A percentile compares a stretch with the other conserved stretches of the same genome.
phyloP scores from a whole-genome alignment of 2,113 vertebrate species.

The Mellivora capensis region DNA sequence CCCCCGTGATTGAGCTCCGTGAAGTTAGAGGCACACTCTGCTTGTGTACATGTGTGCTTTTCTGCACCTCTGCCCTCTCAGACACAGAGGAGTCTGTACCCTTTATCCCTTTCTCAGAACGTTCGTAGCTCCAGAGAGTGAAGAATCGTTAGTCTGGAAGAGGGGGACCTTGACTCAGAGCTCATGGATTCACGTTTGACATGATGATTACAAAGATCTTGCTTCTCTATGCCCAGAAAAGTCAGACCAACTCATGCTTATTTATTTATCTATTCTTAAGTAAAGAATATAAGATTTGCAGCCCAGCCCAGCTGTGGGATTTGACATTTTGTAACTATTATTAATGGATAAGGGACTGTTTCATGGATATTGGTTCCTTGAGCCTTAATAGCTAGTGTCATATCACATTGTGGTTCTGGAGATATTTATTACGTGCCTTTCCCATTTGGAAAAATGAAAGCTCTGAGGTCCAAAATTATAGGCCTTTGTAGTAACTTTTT shows the following conservation, averaged over 20 bases:
- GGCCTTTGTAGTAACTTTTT: conserved; percentile 2
- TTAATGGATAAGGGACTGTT: conserved; percentile 29
- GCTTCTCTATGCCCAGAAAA: background rate
- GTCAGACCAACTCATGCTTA: background rate
- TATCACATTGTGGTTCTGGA: background rate
- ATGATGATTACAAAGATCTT: background rate
- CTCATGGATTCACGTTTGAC: background rate
- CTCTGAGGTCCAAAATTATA: background rate
- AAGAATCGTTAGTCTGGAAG: background rate
- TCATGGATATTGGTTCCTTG: conserved; percentile 36
- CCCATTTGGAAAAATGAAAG: conserved; percentile 24
- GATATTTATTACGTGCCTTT: conserved; percentile 24
- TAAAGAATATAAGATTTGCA: conserved; percentile 11
- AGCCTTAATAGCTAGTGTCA: conserved; percentile 41
- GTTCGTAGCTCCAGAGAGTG: background rate
- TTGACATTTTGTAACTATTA: conserved; percentile 20
- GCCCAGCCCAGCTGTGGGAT: background rate
- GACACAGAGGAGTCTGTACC: background rate
- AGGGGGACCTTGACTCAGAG: background rate
- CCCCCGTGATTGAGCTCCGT: background rate
- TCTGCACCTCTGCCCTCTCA: background rate
- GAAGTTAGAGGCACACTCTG: background rate
- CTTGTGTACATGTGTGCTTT: background rate
- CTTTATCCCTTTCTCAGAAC: background rate
- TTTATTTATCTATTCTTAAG: conserved; percentile 34